Conservation (phyloP, 2,888 invertebrate species). For the Cheilosia vulpina region DNA sequence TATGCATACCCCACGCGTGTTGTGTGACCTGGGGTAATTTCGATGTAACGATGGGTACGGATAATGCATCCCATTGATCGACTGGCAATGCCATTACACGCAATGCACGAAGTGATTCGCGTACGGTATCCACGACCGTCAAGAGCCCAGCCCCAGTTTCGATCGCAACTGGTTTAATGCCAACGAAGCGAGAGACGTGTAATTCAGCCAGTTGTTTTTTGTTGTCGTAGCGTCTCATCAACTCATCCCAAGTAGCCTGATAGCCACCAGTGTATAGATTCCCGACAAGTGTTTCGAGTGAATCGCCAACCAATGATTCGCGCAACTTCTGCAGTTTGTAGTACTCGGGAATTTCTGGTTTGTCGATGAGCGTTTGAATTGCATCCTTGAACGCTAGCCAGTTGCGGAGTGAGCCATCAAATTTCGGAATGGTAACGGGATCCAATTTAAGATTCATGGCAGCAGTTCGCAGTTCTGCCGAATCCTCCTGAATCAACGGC, state of each 20-base stretch:
- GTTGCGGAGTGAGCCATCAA: slow-evolving; percentile 26
- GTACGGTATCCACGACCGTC: not conserved
- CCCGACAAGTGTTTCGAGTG: slow-evolving; percentile 3
- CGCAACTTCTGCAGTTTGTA: slow-evolving; percentile 13
- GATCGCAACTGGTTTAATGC: not conserved
- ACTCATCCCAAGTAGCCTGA: slow-evolving; percentile 11
- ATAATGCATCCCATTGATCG: not conserved
- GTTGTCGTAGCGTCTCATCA: slow-evolving; percentile 5
- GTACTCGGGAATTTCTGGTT: slow-evolving; percentile 14
- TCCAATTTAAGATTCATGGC: slow-evolving; percentile 18
- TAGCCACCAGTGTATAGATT: slow-evolving; percentile 21
- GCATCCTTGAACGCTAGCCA: slow-evolving; percentile 14
- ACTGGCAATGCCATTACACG: not conserved
- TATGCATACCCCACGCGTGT: not conserved
- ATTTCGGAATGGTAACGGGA: slow-evolving; percentile 9
- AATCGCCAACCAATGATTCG: slow-evolving; percentile 16
- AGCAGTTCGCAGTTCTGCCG: slow-evolving; percentile 8
- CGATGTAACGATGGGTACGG: not conserved
- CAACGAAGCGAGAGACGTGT: slow-evolving; percentile 11
- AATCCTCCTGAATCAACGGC: not conserved
- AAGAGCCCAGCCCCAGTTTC: not conserved
- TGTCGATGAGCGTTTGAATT: slow-evolving; percentile 11
- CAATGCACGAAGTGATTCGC: not conserved
- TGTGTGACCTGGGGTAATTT: not conserved
- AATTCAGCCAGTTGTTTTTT: slow-evolving; percentile 14